Evolutionary conservation across 1,140 invertebrate species (phyloP).

Genomic region (Hylyphantes graminicola): DNA sequence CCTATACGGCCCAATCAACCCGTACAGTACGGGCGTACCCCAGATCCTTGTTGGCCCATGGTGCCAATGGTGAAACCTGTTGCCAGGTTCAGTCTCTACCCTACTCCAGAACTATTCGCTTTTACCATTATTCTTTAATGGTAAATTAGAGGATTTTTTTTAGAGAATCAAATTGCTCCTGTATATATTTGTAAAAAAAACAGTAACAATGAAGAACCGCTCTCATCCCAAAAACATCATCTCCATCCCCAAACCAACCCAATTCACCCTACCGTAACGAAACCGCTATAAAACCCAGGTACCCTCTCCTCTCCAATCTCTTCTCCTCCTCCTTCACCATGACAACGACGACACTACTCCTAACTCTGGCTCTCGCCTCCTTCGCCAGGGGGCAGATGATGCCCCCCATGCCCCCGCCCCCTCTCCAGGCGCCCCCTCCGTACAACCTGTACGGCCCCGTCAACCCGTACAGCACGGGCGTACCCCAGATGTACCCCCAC

Average conservation of each 20-base stretch:
- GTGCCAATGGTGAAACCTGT: no score
- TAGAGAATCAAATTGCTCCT: no score
- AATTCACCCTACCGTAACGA: constrained; percentile 33
- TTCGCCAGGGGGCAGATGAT: constrained; percentile 7
- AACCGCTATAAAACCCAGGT: constrained; percentile 25
- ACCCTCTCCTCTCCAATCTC: neutral
- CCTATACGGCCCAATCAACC: constrained; percentile 36
- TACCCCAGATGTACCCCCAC: no score
- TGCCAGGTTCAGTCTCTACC: no score
- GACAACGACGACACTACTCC: constrained; percentile 7
- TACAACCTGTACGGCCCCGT: constrained; percentile 49
- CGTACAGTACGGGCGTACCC: neutral
- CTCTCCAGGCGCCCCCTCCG: constrained; percentile 34
- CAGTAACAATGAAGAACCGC: neutral
- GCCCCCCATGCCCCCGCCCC: constrained; percentile 17
- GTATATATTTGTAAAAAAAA: no score
- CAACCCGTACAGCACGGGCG: constrained; percentile 4
- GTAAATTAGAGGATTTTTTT: no score
- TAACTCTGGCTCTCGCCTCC: neutral
- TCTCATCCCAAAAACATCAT: constrained; percentile 2
- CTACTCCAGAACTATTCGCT: no score
- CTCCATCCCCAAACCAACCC: constrained; percentile 2
- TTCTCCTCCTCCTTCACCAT: constrained; percentile 1
- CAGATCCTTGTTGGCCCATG: no score
- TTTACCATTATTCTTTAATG: no score